Conservation (phyloP, 1,140 invertebrate species). For the Pachyrhynchus sulphureomaculatus region DNA sequence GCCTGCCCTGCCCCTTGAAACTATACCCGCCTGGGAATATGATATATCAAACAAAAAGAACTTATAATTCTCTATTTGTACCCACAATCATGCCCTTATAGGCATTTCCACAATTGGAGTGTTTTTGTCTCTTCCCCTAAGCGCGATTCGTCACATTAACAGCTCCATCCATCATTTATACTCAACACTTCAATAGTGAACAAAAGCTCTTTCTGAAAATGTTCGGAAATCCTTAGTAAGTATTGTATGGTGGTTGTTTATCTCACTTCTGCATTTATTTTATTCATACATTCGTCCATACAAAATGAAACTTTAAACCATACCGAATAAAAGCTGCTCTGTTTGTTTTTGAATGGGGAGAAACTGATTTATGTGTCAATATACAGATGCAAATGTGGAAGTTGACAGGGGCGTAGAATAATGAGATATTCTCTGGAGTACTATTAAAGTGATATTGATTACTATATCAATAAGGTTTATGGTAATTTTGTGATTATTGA, state of each 20-base stretch:
- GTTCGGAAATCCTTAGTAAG: background rate
- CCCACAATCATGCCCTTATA: background rate
- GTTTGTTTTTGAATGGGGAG: too few relatives aligned
- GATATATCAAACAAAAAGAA: too few relatives aligned
- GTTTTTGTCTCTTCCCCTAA: background rate
- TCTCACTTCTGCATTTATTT: background rate
- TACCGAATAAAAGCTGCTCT: too few relatives aligned
- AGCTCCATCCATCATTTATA: slow-evolving; percentile 2
- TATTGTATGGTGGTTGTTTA: background rate
- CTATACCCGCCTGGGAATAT: background rate
- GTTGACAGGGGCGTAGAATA: too few relatives aligned
- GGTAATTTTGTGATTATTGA: too few relatives aligned
- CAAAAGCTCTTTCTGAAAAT: background rate
- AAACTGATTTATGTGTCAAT: too few relatives aligned
- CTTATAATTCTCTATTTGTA: background rate
- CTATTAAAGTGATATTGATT: too few relatives aligned
- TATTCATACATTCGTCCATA: background rate
- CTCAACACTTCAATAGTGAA: slow-evolving; percentile 11
- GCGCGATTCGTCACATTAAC: slow-evolving; percentile 2
- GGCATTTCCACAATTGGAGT: background rate
- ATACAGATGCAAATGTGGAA: too few relatives aligned
- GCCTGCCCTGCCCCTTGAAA: too few relatives aligned
- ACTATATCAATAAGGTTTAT: too few relatives aligned
- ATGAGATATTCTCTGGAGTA: too few relatives aligned
- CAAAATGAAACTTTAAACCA: too few relatives aligned